Conservation (phyloP, 2,888 invertebrate species). For the Volucella inflata region DNA sequence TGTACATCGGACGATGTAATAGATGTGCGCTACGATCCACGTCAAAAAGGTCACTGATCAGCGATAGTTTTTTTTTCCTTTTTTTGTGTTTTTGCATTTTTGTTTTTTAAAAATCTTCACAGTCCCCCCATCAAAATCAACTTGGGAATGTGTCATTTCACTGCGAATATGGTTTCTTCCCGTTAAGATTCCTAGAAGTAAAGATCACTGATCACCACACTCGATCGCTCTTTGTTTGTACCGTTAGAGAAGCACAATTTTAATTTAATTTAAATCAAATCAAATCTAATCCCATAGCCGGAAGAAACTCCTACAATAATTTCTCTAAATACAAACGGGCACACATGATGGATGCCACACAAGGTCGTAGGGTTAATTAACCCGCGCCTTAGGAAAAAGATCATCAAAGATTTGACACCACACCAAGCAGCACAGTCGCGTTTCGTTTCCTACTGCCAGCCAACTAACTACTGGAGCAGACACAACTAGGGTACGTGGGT, state of each 20-base stretch:
- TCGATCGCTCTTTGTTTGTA: conserved; percentile 32
- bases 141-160: conserved; percentile 56
- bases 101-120: too few species aligned
- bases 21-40: conserved; percentile 47
- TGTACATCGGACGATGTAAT: conserved; percentile 48
- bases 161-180: not conserved
- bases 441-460: conserved; percentile 27
- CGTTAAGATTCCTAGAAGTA: not conserved
- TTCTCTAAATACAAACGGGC: conserved; percentile 30
- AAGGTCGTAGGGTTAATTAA: conserved; percentile 74
- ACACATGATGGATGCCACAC: conserved; percentile 56
- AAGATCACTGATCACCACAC: conserved; percentile 45
- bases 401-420: conserved; percentile 75
- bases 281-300: conserved; percentile 37
- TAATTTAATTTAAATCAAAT: conserved; percentile 59
- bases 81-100: too few species aligned
- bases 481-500: conserved; percentile 48
- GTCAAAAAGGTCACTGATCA: conserved; percentile 51
- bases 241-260: conserved; percentile 56
- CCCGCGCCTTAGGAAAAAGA: conserved; percentile 71
- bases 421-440: conserved; percentile 45
- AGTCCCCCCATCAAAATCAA: not conserved
- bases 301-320: conserved; percentile 56
- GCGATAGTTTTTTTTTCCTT: conserved; percentile 9
- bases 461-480: conserved; percentile 42